A percentile compares a stretch with the other conserved stretches of the same genome.
Evolutionary conservation across 2,888 invertebrate genomes (phyloP).

Genomic region (Netelia melanura): DNA sequence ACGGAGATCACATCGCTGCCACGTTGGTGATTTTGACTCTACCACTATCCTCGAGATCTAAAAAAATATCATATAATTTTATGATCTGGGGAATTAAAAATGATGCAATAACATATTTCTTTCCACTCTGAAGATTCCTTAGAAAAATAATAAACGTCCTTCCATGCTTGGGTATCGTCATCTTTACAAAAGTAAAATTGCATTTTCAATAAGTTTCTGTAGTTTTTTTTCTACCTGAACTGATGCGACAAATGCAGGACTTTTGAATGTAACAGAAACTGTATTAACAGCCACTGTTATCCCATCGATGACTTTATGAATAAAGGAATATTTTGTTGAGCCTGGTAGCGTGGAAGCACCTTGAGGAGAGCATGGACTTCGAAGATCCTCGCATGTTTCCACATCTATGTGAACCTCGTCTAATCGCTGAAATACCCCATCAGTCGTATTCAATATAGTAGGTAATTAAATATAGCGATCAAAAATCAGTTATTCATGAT

Average conservation of each 20-base stretch:
- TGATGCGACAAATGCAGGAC: conserved; percentile 97
- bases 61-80: conserved; percentile 26
- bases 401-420: conserved; percentile 97
- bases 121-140: conserved; percentile 70
- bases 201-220: background rate
- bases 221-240: conserved; percentile 90
- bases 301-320: conserved; percentile 98
- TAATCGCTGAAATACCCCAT: conserved; percentile 88
- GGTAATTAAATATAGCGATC: too few relatives aligned
- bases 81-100: conserved; percentile 7
- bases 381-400: conserved; percentile 95
- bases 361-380: conserved; percentile 87
- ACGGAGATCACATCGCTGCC: conserved; percentile 94
- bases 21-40: conserved; percentile 97
- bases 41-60: conserved; percentile 97
- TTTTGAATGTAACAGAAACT: conserved; percentile 96
- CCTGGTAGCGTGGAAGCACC: conserved; percentile 86
- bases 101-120: background rate
- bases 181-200: background rate
- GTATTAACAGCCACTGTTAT: conserved; percentile 98
- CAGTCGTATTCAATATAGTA: conserved; percentile 12
- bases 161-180: background rate
- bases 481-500: background rate
- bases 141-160: conserved; percentile 66
- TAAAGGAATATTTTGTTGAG: conserved; percentile 92